A percentile compares a stretch with the other conserved stretches of the same genome.
Conservation (phyloP, 2,113 vertebrate species). For the Mola mola region DNA sequence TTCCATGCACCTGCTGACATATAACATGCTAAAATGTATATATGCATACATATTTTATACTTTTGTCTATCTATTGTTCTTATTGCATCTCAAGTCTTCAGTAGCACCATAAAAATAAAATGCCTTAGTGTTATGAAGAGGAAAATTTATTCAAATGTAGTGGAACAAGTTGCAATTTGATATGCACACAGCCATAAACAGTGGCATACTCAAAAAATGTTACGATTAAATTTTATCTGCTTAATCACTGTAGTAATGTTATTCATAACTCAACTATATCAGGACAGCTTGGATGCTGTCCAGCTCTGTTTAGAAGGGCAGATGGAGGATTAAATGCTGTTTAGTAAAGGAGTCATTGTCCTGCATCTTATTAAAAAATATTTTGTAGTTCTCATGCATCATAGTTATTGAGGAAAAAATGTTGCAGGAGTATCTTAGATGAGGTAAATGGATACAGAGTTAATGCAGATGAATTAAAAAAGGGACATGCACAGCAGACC, state of each 20-base stretch:
- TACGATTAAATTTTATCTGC: slow-evolving; percentile 70
- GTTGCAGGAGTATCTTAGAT: slow-evolving; percentile 14
- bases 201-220: slow-evolving; percentile 52
- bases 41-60: slow-evolving; percentile 22
- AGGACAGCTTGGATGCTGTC: slow-evolving; percentile 54
- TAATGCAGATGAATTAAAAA: slow-evolving; percentile 28
- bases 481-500: slow-evolving; percentile 23
- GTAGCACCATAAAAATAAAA: slow-evolving; percentile 34
- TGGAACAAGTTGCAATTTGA: slow-evolving; percentile 70
- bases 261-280: slow-evolving; percentile 60
- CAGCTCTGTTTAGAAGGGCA: slow-evolving; percentile 25
- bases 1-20: slow-evolving; percentile 17
- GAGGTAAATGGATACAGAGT: slow-evolving; percentile 40
- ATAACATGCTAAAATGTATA: slow-evolving; percentile 23
- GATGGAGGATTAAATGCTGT: slow-evolving; percentile 35
- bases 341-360: slow-evolving; percentile 35
- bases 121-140: slow-evolving; percentile 10
- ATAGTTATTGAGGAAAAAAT: slow-evolving; percentile 26
- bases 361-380: slow-evolving; percentile 33
- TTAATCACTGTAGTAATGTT: slow-evolving; percentile 55
- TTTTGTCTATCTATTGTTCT: slow-evolving; percentile 31
- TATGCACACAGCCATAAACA: slow-evolving; percentile 67
- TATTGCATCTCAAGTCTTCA: slow-evolving; percentile 12
- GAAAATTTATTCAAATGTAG: slow-evolving; percentile 61
- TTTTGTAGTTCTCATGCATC: slow-evolving; percentile 34